Percentiles rank a stretch among this genome's conserved stretches.
phyloP scores from a whole-genome alignment of 2,888 invertebrate species.

The Drosophila acutilabella region DNA sequence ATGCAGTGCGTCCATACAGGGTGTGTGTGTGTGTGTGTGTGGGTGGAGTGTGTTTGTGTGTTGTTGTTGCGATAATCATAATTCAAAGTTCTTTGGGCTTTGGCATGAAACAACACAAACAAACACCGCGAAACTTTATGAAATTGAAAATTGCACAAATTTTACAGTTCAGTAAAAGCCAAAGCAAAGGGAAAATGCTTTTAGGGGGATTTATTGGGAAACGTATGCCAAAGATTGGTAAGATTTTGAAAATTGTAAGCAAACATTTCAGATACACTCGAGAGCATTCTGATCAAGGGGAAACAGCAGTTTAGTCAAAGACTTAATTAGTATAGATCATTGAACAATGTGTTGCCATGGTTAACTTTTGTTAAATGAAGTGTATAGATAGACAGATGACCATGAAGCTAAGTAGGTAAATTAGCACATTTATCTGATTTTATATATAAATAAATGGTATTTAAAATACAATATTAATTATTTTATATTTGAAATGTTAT shows the following conservation, averaged over 20 bases:
- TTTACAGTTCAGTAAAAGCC: slow-evolving; percentile 75
- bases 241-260: slow-evolving; percentile 57
- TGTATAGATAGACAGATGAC: background rate
- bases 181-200: slow-evolving; percentile 44
- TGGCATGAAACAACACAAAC: slow-evolving; percentile 60
- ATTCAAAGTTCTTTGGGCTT: slow-evolving; percentile 68
- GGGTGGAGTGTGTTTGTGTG: slow-evolving; percentile 9
- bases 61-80: slow-evolving; percentile 69
- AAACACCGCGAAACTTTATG: slow-evolving; percentile 72
- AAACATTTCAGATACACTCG: slow-evolving; percentile 60
- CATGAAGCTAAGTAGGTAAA: background rate
- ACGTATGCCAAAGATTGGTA: slow-evolving; percentile 32
- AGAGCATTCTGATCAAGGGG: slow-evolving; percentile 3
- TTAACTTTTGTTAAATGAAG: slow-evolving; percentile 1
- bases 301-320: slow-evolving; percentile 12
- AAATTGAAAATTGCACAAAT: slow-evolving; percentile 79
- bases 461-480: no score
- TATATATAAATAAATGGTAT: no score
- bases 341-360: slow-evolving; percentile 17
- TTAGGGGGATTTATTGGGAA: slow-evolving; percentile 1
- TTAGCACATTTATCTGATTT: background rate
- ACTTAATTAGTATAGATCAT: slow-evolving; percentile 37
- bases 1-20: slow-evolving; percentile 32
- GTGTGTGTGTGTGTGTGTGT: slow-evolving; percentile 8
- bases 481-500: no score